Percentiles rank a stretch among this genome's conserved stretches.
These are phyloP conservation scores for Temnothorax longispinosus DNA, from an alignment of 1,140 invertebrate species.

Conservation along the genomic window DNA sequence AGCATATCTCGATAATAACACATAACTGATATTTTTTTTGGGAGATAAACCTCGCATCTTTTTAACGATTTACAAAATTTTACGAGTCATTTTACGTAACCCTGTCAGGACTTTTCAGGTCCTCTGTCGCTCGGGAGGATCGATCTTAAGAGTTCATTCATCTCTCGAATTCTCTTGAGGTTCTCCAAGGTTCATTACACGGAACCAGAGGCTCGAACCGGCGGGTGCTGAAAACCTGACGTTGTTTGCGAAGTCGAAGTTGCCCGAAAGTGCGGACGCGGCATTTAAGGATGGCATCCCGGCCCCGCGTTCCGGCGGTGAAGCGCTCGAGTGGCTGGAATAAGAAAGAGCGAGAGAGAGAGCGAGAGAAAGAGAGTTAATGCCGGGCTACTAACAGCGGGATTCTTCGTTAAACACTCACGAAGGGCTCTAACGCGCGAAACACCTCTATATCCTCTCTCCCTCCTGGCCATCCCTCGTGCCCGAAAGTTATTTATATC, in stretches of 20 bases:
- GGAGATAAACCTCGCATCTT: not conserved
- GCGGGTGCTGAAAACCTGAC: constrained; percentile 53
- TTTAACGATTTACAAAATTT: not conserved
- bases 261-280: constrained; percentile 47
- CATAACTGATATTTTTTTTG: not conserved
- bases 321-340: not conserved
- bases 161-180: constrained; percentile 33
- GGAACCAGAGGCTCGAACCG: not conserved
- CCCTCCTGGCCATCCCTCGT: not conserved
- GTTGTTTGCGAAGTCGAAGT: constrained; percentile 49
- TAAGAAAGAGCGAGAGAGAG: not conserved
- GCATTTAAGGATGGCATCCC: constrained; percentile 51
- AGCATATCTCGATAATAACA: not conserved
- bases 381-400: constrained; percentile 25
- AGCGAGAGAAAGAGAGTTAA: not conserved
- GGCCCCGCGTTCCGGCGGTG: not conserved
- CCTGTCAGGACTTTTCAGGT: not conserved
- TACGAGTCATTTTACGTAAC: not conserved
- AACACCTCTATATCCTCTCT: not conserved
- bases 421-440: constrained; percentile 19
- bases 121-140: not conserved
- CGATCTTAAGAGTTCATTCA: constrained; percentile 15
- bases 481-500: constrained; percentile 64
- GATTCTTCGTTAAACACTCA: constrained; percentile 55
- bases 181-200: constrained; percentile 42